Percentiles rank a stretch among this genome's conserved stretches.
Evolutionary conservation across 1,140 invertebrate species (phyloP).

Genomic region (Apolygus lucorum): DNA sequence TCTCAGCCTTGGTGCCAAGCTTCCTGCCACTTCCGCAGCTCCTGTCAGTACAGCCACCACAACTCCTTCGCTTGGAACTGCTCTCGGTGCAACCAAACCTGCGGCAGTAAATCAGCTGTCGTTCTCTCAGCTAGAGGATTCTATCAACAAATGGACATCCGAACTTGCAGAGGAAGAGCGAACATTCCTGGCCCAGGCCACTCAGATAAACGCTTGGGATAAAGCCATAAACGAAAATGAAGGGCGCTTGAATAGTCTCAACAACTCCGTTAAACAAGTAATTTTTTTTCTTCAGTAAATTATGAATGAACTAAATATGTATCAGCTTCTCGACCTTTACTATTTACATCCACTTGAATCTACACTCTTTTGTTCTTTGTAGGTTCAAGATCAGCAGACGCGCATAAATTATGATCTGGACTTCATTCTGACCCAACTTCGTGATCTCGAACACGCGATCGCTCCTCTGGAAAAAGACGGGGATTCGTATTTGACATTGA

Average conservation of each 20-base stretch:
- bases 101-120: conserved; percentile 50
- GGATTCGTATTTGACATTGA: conserved; percentile 48
- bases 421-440: conserved; percentile 85
- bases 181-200: conserved; percentile 85
- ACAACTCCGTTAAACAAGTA: neutral
- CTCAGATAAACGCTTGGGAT: conserved; percentile 92
- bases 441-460: conserved; percentile 81
- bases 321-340: too few relatives aligned
- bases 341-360: too few relatives aligned
- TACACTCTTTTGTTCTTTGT: neutral
- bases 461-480: conserved; percentile 75
- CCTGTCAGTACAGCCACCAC: conserved; percentile 1
- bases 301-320: too few relatives aligned
- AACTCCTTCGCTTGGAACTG: conserved; percentile 2
- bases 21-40: conserved; percentile 30
- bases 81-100: conserved; percentile 35
- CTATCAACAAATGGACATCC: conserved; percentile 90
- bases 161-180: conserved; percentile 91
- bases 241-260: neutral
- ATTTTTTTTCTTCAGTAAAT: neutral
- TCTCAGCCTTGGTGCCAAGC: conserved; percentile 31
- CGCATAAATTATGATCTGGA: conserved; percentile 88
- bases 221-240: conserved; percentile 76
- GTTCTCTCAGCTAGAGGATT: conserved; percentile 83
- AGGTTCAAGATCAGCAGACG: conserved; percentile 67